phyloP scores from a whole-genome alignment of 2,113 vertebrate species.

The Epinephelus moara region DNA sequence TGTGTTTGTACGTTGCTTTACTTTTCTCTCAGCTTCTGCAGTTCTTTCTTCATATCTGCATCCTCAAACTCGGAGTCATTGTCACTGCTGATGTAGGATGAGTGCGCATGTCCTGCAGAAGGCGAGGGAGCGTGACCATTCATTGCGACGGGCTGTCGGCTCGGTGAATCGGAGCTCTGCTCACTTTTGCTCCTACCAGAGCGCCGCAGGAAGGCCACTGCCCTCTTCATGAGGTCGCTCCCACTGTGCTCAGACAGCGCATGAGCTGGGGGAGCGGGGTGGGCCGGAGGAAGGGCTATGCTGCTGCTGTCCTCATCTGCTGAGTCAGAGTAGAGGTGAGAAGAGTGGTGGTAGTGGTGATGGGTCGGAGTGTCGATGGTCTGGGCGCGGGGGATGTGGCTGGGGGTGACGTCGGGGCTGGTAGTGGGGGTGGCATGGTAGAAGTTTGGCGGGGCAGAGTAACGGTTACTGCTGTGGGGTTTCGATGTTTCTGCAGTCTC shows the following conservation, averaged over 20 bases:
- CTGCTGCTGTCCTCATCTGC: slow-evolving; percentile 88
- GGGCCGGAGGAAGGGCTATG: slow-evolving; percentile 45
- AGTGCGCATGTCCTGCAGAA: slow-evolving; percentile 66
- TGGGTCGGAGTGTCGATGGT: slow-evolving; percentile 82
- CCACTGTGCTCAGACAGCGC: slow-evolving; percentile 82
- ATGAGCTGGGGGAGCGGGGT: slow-evolving; percentile 73
- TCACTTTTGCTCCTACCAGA: slow-evolving; percentile 86
- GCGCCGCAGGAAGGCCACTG: slow-evolving; percentile 91
- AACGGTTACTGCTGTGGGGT: slow-evolving; percentile 81
- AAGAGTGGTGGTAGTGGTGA: slow-evolving; percentile 39
- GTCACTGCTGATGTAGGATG: slow-evolving; percentile 96
- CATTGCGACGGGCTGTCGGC: slow-evolving; percentile 80
- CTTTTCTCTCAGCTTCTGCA: slow-evolving; percentile 96
- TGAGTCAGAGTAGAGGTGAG: slow-evolving; percentile 89
- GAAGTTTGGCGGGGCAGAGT: slow-evolving; percentile 93
- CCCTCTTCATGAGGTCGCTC: slow-evolving; percentile 92
- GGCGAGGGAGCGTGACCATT: slow-evolving; percentile 81
- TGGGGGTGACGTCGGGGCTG: slow-evolving; percentile 81
- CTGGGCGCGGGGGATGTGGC: slow-evolving; percentile 86
- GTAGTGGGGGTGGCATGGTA: slow-evolving; percentile 86
- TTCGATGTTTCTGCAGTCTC: slow-evolving; percentile 68
- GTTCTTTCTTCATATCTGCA: slow-evolving; percentile 93
- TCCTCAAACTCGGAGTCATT: slow-evolving; percentile 98
- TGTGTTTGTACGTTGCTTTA: slow-evolving; percentile 68
- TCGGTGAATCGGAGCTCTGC: slow-evolving; percentile 86